phyloP scores from a whole-genome alignment of 2,113 vertebrate genomes.

The Semnornis frantzii region DNA sequence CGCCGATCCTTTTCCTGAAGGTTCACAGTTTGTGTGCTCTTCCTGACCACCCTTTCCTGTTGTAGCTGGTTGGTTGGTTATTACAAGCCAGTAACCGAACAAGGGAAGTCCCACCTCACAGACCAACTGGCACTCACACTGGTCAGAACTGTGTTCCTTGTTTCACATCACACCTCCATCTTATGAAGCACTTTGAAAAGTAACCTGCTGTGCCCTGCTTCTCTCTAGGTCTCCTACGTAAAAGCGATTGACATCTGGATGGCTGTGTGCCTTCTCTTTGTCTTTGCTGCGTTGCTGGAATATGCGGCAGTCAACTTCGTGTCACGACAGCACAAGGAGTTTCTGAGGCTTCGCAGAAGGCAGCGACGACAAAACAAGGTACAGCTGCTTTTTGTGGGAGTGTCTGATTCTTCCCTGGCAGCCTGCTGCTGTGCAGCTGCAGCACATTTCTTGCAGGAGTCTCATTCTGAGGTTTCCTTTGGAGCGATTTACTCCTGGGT shows the following conservation, averaged over 20 bases:
- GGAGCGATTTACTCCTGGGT: background rate
- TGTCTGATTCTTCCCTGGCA: background rate
- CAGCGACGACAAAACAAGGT: constrained; percentile 93
- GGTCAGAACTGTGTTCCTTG: background rate
- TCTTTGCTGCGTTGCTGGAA: constrained; percentile 96
- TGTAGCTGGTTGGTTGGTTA: background rate
- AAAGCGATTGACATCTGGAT: constrained; percentile 99
- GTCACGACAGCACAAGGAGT: constrained; percentile 98
- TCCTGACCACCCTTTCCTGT: background rate
- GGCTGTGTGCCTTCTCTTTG: constrained; percentile 98
- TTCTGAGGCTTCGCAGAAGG: constrained; percentile 91
- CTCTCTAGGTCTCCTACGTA: constrained; percentile 92
- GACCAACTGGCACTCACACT: background rate
- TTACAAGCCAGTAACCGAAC: background rate
- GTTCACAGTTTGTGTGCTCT: background rate
- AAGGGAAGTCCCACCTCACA: background rate
- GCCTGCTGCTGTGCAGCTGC: background rate
- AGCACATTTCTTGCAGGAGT: background rate
- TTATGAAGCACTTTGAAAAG: background rate
- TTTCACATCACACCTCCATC: background rate
- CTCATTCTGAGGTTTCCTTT: background rate
- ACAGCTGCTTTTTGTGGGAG: background rate
- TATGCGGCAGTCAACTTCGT: constrained; percentile 99
- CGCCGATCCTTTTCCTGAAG: background rate
- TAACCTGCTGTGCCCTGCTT: background rate